Evolutionary conservation across 23 tunicate species (phyloP), one percentile per base, ranked within the genome.

Genomic region (Trididemnum clinides): DNA sequence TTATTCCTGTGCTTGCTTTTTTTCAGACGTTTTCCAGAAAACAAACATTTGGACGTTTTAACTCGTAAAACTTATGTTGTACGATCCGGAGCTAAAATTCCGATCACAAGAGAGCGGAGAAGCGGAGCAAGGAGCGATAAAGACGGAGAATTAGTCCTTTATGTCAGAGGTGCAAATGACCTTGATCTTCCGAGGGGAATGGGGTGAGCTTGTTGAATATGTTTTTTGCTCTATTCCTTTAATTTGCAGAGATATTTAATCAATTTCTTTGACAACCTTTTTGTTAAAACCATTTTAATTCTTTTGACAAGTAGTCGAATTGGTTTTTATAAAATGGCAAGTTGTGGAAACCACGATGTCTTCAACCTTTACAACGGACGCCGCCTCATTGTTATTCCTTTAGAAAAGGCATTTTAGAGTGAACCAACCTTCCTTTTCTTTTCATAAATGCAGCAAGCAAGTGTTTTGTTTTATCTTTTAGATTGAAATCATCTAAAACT

Each of bases 121-220:
- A 85, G 82, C 63, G 88, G 88, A 44, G 82, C 88, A 5, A 35
- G 59, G n/a, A 28, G 20, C 2, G 59, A 85, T 15, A 29, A 85
- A 10, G 88, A 85, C 27, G 88, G 72, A 28, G 88, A 85, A 74
- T 35, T 85, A 0, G 73, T 57, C 57, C 15, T 85, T 6, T 37
- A 44, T 38, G 66, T 85, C 10, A 72, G 59, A 20, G 85, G 74
- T 33, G 85, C 85, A 3, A 36, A 33, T 5, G 74, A 81, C 33
- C 51, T 81, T 15, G 1, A 63, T 36, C 57, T 81, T 3, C 85
- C 85, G 2, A 37, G 64, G 15, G 64, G 28, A 36, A 4, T 38
- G 10, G 38, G 81, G 81, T 75, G 31, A 75, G 10, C 15, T 7
- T 7, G 10, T 44, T 44, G 10, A 44, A 7, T 44, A 44, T 44